phyloP scores from a whole-genome alignment of 1,140 invertebrate species.

The Reticulitermes speratus region DNA sequence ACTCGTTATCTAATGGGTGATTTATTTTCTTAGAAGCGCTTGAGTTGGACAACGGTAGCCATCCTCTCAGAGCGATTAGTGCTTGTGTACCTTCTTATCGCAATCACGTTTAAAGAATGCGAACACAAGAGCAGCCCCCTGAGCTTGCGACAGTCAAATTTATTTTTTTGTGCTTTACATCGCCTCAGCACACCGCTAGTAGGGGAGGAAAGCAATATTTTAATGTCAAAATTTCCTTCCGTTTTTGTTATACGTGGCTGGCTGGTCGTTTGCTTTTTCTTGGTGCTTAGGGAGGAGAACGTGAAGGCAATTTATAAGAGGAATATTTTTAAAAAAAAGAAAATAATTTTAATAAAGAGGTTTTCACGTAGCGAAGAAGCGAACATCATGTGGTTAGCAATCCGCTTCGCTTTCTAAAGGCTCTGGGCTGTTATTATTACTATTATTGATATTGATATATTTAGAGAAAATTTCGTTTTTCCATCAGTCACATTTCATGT shows the following conservation, averaged over 20 bases:
- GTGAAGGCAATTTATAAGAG: background rate
- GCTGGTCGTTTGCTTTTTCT: background rate
- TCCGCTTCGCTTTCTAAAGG: too few relatives aligned
- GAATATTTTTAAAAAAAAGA: background rate
- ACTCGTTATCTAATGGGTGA: too few relatives aligned
- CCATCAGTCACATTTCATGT: too few relatives aligned
- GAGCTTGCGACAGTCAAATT: background rate
- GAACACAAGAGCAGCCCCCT: background rate
- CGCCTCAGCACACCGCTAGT: background rate
- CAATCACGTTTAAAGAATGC: constrained; percentile 28
- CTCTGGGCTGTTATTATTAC: too few relatives aligned
- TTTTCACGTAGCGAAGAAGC: too few relatives aligned
- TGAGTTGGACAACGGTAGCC: background rate
- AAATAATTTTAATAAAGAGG: background rate
- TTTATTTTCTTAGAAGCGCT: background rate
- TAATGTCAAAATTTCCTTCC: constrained; percentile 29
- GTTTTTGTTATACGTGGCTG: constrained; percentile 12
- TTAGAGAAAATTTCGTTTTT: too few relatives aligned
- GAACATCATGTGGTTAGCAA: too few relatives aligned
- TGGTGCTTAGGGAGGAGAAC: background rate
- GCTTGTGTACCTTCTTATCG: constrained; percentile 23
- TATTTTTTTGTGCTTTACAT: constrained; percentile 25
- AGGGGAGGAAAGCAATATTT: constrained; percentile 20
- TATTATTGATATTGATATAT: too few relatives aligned
- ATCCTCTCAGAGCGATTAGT: background rate